Evolutionary conservation across 2,888 invertebrate genomes (phyloP).

Genomic region (Neoscelio sp.): DNA sequence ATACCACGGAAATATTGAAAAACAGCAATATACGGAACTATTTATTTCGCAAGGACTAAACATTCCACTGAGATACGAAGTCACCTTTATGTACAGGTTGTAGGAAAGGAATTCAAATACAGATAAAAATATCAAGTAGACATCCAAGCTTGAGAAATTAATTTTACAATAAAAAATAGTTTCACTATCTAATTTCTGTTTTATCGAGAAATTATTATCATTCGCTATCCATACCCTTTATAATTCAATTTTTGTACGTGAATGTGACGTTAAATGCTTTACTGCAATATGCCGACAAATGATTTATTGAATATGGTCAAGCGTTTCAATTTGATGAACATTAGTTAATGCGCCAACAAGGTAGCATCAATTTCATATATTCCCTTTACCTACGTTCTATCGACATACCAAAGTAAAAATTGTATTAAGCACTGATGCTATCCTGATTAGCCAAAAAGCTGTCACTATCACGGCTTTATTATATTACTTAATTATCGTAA

Average conservation of each 20-base stretch:
- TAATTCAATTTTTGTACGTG: too few species aligned
- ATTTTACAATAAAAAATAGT: too few species aligned
- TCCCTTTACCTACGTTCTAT: constrained; percentile 43
- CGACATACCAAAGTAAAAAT: constrained; percentile 19
- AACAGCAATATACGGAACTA: constrained; percentile 25
- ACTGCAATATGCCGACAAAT: constrained; percentile 21
- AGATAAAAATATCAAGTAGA: too few species aligned
- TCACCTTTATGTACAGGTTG: too few species aligned
- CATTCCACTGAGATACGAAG: constrained; percentile 6
- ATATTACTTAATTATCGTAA: too few species aligned
- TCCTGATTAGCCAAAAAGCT: constrained; percentile 44
- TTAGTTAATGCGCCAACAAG: constrained; percentile 39
- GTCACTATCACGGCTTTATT: constrained; percentile 7
- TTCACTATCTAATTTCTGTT: too few species aligned
- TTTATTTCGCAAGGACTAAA: constrained; percentile 8
- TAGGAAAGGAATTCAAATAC: too few species aligned
- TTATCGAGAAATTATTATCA: too few species aligned
- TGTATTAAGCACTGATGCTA: constrained; percentile 28
- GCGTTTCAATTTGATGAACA: constrained; percentile 30
- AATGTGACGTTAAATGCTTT: background rate
- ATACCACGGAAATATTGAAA: constrained; percentile 21
- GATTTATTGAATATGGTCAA: constrained; percentile 33
- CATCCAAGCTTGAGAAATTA: too few species aligned
- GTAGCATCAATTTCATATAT: constrained; percentile 46
- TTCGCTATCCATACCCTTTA: too few species aligned